These are phyloP conservation scores for Erythrolamprus reginae DNA, from an alignment of 2,113 vertebrate genomes.

Conservation along the genomic window DNA sequence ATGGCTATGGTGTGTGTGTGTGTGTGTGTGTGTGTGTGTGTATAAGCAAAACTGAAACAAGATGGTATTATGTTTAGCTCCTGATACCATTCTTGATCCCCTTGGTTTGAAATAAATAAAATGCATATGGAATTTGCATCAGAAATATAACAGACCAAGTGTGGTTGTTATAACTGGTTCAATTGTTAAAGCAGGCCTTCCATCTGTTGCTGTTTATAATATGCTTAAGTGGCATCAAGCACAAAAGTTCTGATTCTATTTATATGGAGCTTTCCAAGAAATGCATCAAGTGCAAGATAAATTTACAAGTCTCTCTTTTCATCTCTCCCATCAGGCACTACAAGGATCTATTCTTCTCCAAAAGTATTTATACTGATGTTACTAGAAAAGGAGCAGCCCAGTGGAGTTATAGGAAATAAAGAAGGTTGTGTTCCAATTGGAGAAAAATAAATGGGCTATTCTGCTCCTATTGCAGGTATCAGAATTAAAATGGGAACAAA, in stretches of 20 bases:
- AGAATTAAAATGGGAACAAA: slow-evolving; percentile 2
- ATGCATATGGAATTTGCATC: slow-evolving; percentile 61
- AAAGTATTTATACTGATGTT: slow-evolving; percentile 7
- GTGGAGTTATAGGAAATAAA: not conserved
- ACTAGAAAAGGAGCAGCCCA: slow-evolving; percentile 14
- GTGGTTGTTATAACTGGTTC: slow-evolving; percentile 36
- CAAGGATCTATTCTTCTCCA: slow-evolving; percentile 35
- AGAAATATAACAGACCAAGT: slow-evolving; percentile 51
- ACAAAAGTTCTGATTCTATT: slow-evolving; percentile 54
- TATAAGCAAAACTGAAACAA: slow-evolving; percentile 10
- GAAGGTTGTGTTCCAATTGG: not conserved
- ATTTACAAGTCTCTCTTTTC: slow-evolving; percentile 46
- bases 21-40: too few species aligned
- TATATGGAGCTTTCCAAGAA: slow-evolving; percentile 46
- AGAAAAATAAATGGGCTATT: slow-evolving; percentile 29
- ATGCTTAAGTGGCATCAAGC: slow-evolving; percentile 37
- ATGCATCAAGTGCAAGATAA: slow-evolving; percentile 41
- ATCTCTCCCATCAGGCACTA: slow-evolving; percentile 20
- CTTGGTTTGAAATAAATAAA: slow-evolving; percentile 53
- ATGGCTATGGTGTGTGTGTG: not conserved
- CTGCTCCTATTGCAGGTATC: slow-evolving; percentile 22
- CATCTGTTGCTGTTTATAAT: slow-evolving; percentile 66
- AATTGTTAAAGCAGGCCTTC: slow-evolving; percentile 51
- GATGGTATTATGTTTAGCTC: slow-evolving; percentile 44
- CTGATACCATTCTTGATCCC: slow-evolving; percentile 38